Percentiles rank a stretch among this genome's conserved stretches.
Conservation (phyloP, 2,113 vertebrate genomes). For the Telmatochromis sp. region DNA sequence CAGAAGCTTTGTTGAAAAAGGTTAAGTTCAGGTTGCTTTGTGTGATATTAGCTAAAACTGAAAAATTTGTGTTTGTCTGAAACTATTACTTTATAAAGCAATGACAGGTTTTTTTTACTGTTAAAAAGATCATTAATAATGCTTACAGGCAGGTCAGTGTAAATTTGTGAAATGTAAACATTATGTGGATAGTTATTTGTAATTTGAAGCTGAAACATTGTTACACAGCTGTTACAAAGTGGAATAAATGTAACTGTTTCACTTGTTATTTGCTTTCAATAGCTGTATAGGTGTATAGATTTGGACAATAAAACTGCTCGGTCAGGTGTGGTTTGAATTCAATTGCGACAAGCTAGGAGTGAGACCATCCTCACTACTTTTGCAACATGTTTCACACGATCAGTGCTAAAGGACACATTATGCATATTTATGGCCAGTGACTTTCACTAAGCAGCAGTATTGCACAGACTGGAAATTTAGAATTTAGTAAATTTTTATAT, state of each 20-base stretch:
- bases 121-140: neutral
- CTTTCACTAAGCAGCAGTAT: neutral
- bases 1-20: neutral
- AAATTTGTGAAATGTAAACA: neutral
- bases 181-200: neutral
- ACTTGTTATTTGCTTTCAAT: neutral
- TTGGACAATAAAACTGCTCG: neutral
- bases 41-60: neutral
- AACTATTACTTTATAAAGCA: neutral
- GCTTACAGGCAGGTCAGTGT: neutral
- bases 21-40: neutral
- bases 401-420: neutral
- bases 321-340: neutral
- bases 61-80: neutral
- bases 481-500: neutral
- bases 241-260: neutral
- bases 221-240: neutral
- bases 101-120: neutral
- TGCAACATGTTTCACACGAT: neutral
- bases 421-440: neutral
- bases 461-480: neutral
- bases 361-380: neutral
- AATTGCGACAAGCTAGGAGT: neutral
- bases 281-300: neutral
- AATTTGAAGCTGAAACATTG: neutral